A percentile compares a stretch with the other conserved stretches of the same genome.
Evolutionary conservation across 2,797 vertebrate species (phyloP).

Genomic region (Pogonophryne albipinna): DNA sequence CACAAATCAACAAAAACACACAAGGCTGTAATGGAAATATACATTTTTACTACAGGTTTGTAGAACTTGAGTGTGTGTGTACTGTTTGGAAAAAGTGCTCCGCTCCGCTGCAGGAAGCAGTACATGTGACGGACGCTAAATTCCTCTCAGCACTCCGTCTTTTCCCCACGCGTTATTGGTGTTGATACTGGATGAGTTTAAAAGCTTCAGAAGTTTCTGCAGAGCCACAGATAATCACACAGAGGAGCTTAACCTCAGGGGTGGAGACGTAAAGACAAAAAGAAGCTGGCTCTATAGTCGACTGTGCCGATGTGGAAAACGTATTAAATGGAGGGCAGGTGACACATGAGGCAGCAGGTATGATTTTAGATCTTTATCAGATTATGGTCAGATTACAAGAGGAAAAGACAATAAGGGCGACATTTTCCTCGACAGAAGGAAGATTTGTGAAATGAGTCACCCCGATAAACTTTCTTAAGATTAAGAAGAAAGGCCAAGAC

Average conservation of each 20-base stretch:
- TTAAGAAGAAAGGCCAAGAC: too few relatives aligned
- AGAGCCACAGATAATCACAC: conserved; percentile 24
- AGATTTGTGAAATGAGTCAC: too few relatives aligned
- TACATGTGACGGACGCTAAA: conserved; percentile 46
- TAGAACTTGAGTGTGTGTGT: conserved; percentile 4
- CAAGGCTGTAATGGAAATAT: conserved; percentile 55
- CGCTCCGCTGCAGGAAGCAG: conserved; percentile 33
- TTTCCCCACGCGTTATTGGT: conserved; percentile 25
- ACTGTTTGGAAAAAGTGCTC: conserved; percentile 33
- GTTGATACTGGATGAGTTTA: conserved; percentile 39
- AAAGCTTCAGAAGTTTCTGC: conserved; percentile 4
- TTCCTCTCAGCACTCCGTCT: conserved; percentile 47
- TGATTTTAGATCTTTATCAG: conserved; percentile 3
- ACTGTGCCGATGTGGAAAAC: background rate
- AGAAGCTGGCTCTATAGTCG: background rate
- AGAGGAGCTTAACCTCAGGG: background rate
- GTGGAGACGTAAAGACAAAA: background rate
- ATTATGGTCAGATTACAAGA: background rate
- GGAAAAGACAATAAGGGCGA: background rate
- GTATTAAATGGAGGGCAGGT: background rate
- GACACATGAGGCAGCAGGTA: background rate
- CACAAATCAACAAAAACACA: background rate
- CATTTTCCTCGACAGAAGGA: background rate
- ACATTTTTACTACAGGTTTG: conserved; percentile 44
- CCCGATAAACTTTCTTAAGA: too few relatives aligned